Evolutionary conservation across 2,888 invertebrate genomes (phyloP), one percentile per base, ranked within the genome.

Genomic region (Sarcophaga subvicina): DNA sequence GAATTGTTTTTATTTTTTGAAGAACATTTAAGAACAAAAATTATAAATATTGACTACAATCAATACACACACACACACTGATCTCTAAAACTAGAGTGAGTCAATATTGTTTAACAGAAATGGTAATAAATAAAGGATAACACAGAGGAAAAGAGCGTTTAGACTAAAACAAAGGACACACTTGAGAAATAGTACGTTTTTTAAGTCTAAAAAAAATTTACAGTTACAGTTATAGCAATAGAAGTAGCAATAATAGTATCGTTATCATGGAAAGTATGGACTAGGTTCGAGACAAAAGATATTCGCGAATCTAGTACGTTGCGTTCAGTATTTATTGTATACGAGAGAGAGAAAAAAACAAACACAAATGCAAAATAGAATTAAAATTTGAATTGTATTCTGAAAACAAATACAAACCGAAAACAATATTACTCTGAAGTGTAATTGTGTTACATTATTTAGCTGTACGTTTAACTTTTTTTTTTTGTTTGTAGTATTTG

Each of bases 251-350:
- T 27, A 64, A 71, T 27, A 66, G 49, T 70, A 54, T 63, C 2
- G 81, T 69, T 71, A 83, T 76, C 83, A 64, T 88, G 86, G 86
- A 88, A 84, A 85, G 87, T 85, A 88, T 89, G 88, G 89, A 88
- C 88, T 88, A 88, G 83, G 86, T 85, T 79, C 89, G 89, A 89
- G 89, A 89, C 89, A 89, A 89, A 89, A 89, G 89, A 88, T 89
- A 88, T 88, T 88, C 89, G 88, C 89, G 84, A 89, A 89, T 89
- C 89, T 84, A 88, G 88, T 78, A 87, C 89, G 89, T 88, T 89
- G 89, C 89, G 89, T 85, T 77, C 64, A 63, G 79, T 49, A 54
- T 54, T 5, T 22, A 27, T 77, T 45, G 45, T 20, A 71, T 78
- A 59, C 64, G 10, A 12, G 78, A 82, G 69, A 62, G 22, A 80